A percentile compares a stretch with the other conserved stretches of the same genome.
Evolutionary conservation across 2,888 invertebrate species (phyloP).

Genomic region (Leptarthrus brevirostris): DNA sequence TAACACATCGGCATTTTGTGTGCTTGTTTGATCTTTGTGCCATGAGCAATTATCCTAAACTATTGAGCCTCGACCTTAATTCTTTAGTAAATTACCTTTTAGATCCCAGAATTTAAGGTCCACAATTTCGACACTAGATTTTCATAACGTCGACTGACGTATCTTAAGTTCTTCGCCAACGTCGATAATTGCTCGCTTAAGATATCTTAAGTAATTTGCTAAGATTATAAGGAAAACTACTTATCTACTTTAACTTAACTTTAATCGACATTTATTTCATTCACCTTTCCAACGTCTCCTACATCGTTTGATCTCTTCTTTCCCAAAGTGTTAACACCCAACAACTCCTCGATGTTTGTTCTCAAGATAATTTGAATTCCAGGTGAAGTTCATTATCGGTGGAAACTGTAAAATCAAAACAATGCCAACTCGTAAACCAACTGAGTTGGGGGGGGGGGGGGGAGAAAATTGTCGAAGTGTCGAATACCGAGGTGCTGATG

Average conservation of each 20-base stretch:
- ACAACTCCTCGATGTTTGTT: conserved; percentile 39
- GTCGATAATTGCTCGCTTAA: too few relatives aligned
- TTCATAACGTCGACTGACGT: too few relatives aligned
- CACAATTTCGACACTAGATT: too few relatives aligned
- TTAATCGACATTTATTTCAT: too few relatives aligned
- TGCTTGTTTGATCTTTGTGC: conserved; percentile 26
- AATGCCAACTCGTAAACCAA: conserved; percentile 49
- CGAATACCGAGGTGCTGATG: conserved; percentile 7
- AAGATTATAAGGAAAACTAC: too few relatives aligned
- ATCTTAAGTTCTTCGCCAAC: too few relatives aligned
- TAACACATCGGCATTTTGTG: conserved; percentile 45
- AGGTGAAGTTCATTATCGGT: conserved; percentile 53
- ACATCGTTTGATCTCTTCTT: conserved; percentile 22
- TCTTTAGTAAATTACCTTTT: too few relatives aligned
- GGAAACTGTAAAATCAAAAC: conserved; percentile 51
- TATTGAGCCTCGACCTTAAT: too few relatives aligned
- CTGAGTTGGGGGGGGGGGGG: background rate
- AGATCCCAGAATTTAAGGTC: too few relatives aligned
- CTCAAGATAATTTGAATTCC: conserved; percentile 53
- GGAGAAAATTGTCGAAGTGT: background rate
- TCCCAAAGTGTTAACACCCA: conserved; percentile 49
- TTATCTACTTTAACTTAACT: too few relatives aligned
- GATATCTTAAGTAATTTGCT: too few relatives aligned
- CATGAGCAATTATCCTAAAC: background rate
- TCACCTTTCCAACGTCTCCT: too few relatives aligned